Base-by-base conservation (phyloP, 2,113 vertebrate species). In the Parus major region DNA sequence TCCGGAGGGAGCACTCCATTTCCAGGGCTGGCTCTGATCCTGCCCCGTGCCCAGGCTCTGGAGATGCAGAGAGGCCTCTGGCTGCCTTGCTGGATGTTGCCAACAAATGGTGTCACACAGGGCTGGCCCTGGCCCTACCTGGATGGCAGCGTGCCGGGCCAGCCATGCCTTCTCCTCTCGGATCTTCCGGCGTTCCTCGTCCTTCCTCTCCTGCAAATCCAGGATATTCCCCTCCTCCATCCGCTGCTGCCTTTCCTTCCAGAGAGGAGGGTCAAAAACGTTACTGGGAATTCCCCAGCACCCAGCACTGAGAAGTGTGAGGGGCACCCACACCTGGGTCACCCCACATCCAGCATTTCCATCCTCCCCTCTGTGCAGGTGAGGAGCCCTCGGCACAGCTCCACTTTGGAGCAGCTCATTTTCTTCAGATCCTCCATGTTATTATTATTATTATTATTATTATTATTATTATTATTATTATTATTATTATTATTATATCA, bases 141-240 rank as follows among this genome's bases (percentile, higher is more conserved):
- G 98, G 73, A 99, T 98, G 78, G 99, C 99, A 8, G 98, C 97
- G 2, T 96, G 97, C 16, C 99, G 97, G 14, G 99, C 99, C 78
- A 98, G 97, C 2, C 98, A 98, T 0, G 99, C 99, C 93, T 99
- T 99, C 96, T 99, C 99, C 92, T 99, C 99, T 5, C 99, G 98
- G 85, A 98, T 98, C n/a, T 93, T 98, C 71, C 90, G 98, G 50
- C 99, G 97, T 6, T 99, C 99, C 8, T 98, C 97, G 0, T 98
- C 98, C 82, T 97, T 98, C 88, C 94, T 98, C 77, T 94, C 97
- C 18, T 97, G 97, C 42, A 96, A 87, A 76, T 97, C 98, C 47
- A 98, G 57, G 35, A 97, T 52, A 29, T 72, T 97, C 41, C 97
- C 97, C n/a, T 95, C 98, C 52, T 97, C 96, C 31, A 96, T 96